A percentile compares a stretch with the other conserved stretches of the same genome.
phyloP scores from a whole-genome alignment of 1,140 invertebrate genomes.

The Drosophila santomea region DNA sequence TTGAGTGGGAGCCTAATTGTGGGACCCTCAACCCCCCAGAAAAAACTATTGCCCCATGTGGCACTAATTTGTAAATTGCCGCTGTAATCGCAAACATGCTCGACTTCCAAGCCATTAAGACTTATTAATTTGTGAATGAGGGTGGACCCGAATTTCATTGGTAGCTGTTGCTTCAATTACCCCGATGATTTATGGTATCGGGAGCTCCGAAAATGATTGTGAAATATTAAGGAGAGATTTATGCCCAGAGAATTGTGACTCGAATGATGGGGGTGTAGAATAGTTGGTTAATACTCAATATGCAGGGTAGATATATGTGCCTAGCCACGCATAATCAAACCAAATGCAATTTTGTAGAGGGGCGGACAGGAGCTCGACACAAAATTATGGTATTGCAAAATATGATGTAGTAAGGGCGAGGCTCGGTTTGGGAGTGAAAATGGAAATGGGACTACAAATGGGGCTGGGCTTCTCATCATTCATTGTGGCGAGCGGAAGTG shows the following conservation, averaged over 20 bases:
- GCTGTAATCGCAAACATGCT: conserved; percentile 73
- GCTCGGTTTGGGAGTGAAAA: conserved; percentile 21
- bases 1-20: conserved; percentile 69
- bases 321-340: conserved; percentile 78
- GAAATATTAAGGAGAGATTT: conserved; percentile 68
- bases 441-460: conserved; percentile 19
- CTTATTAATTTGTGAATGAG: conserved; percentile 77
- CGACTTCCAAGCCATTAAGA: conserved; percentile 51
- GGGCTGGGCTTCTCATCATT: conserved; percentile 62
- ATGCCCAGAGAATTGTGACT: conserved; percentile 30
- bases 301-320: conserved; percentile 15
- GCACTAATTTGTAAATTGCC: conserved; percentile 82
- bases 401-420: conserved; percentile 73
- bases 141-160: conserved; percentile 47
- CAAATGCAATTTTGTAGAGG: conserved; percentile 26
- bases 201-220: conserved; percentile 22
- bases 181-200: conserved; percentile 68
- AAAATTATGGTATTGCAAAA: conserved; percentile 78
- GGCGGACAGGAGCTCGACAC: background rate
- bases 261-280: conserved; percentile 16
- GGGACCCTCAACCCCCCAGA: conserved; percentile 1
- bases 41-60: conserved; percentile 69
- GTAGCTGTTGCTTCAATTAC: conserved; percentile 61
- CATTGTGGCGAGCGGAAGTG: conserved; percentile 78
- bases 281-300: conserved; percentile 5